Conservation (phyloP, 2,797 vertebrate species). For the Xenentodon cancila region DNA sequence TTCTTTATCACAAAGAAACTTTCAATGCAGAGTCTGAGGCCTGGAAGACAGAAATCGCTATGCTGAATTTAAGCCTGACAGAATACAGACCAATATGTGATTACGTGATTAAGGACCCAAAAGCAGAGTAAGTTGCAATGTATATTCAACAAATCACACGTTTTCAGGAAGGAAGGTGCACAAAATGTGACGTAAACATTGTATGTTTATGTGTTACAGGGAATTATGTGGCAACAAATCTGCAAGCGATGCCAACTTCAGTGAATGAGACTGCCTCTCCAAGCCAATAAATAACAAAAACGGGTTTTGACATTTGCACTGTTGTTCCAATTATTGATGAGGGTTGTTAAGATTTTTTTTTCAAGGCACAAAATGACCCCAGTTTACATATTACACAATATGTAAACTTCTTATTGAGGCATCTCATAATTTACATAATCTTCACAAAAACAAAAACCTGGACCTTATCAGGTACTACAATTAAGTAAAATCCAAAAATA, state of each 20-base stretch:
- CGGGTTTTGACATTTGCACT: not conserved
- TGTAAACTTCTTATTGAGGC: too few species aligned
- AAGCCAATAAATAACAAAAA: not conserved
- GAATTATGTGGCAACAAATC: constrained; percentile 24
- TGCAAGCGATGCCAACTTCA: not conserved
- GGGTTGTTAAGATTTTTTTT: too few species aligned
- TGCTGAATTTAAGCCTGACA: constrained; percentile 22
- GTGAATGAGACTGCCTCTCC: not conserved
- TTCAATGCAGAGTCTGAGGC: constrained; percentile 22
- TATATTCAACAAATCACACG: not conserved
- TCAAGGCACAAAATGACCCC: too few species aligned
- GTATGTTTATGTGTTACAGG: constrained; percentile 50
- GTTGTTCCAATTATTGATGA: too few species aligned
- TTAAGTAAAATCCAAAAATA: too few species aligned
- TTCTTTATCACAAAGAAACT: constrained; percentile 40
- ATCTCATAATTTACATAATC: too few species aligned
- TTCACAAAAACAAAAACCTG: too few species aligned
- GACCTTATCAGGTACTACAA: too few species aligned
- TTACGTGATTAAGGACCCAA: constrained; percentile 21
- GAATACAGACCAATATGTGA: constrained; percentile 58
- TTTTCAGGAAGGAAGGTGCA: not conserved
- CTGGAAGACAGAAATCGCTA: constrained; percentile 39
- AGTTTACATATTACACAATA: too few species aligned
- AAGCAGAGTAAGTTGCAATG: constrained; percentile 25
- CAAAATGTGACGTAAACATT: not conserved